Conservation (phyloP, 2,888 invertebrate species). For the Aspidiotus rigidus region DNA sequence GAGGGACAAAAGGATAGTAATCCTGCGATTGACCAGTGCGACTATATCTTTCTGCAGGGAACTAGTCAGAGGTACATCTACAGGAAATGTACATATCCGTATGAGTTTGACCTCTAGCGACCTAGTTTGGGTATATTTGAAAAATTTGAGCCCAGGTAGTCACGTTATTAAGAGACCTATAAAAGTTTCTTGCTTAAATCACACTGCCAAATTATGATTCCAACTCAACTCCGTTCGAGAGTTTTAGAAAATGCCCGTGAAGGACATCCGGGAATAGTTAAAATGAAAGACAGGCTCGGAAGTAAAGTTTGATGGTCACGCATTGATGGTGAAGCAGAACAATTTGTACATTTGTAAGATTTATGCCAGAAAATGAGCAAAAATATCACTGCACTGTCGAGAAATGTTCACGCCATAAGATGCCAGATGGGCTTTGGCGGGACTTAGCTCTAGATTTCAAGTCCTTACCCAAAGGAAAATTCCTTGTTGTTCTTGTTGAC, state of each 20-base stretch:
- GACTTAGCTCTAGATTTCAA: background rate
- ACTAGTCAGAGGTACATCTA: too few relatives aligned
- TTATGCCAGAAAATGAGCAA: slow-evolving; percentile 13
- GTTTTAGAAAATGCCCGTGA: slow-evolving; percentile 22
- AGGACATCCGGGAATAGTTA: slow-evolving; percentile 25
- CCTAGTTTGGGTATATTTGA: too few relatives aligned
- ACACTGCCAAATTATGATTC: background rate
- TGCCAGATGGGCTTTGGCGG: background rate
- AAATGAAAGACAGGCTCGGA: slow-evolving; percentile 18
- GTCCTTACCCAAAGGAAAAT: background rate
- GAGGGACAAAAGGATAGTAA: too few relatives aligned
- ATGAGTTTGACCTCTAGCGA: too few relatives aligned
- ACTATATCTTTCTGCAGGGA: too few relatives aligned
- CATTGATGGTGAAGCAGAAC: slow-evolving; percentile 15
- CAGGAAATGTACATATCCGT: too few relatives aligned
- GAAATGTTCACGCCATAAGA: background rate
- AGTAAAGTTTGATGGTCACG: slow-evolving; percentile 24
- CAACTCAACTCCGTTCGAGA: background rate
- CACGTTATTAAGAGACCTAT: too few relatives aligned
- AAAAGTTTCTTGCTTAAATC: too few relatives aligned
- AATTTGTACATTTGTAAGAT: slow-evolving; percentile 4
- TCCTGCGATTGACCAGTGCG: too few relatives aligned
- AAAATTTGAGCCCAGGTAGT: too few relatives aligned
- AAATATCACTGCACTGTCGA: background rate
- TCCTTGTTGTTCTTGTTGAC: background rate